phyloP scores from a whole-genome alignment of 2,113 vertebrate genomes.

The Monopterus albus region DNA sequence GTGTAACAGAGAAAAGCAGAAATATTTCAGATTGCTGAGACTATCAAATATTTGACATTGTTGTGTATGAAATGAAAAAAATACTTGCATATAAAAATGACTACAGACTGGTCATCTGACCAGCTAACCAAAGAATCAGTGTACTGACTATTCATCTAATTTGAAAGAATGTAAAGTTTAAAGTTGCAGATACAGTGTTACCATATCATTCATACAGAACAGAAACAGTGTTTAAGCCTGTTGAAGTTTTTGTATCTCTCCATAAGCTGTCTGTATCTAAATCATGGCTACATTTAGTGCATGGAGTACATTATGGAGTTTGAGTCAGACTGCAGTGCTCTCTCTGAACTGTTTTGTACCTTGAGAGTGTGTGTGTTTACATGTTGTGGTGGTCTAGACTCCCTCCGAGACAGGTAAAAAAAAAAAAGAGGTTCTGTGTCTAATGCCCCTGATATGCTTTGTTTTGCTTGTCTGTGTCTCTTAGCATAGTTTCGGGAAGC shows the following conservation, averaged over 20 bases:
- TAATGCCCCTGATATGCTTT: slow-evolving; percentile 62
- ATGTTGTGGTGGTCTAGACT: slow-evolving; percentile 58
- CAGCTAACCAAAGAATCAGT: no score
- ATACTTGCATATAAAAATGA: no score
- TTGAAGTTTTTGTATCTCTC: neutral
- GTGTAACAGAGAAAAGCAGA: no score
- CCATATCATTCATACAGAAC: neutral
- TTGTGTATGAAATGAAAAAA: no score
- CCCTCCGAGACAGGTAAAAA: slow-evolving; percentile 17
- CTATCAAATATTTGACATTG: no score
- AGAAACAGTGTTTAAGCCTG: neutral
- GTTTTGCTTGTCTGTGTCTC: slow-evolving; percentile 77
- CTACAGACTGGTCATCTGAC: no score
- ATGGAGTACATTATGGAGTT: neutral
- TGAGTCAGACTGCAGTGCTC: neutral
- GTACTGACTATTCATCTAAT: no score
- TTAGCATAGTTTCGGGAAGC: slow-evolving; percentile 79
- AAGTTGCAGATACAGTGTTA: neutral
- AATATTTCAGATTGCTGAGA: no score
- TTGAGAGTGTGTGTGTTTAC: slow-evolving; percentile 54
- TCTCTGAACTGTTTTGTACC: slow-evolving; percentile 5
- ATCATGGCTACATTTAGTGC: slow-evolving; percentile 1
- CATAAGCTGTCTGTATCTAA: neutral
- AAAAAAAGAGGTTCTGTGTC: slow-evolving; percentile 38
- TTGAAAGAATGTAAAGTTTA: no score